Base-by-base conservation (phyloP, 2,888 invertebrate species). In the Coelopa pilipes region DNA sequence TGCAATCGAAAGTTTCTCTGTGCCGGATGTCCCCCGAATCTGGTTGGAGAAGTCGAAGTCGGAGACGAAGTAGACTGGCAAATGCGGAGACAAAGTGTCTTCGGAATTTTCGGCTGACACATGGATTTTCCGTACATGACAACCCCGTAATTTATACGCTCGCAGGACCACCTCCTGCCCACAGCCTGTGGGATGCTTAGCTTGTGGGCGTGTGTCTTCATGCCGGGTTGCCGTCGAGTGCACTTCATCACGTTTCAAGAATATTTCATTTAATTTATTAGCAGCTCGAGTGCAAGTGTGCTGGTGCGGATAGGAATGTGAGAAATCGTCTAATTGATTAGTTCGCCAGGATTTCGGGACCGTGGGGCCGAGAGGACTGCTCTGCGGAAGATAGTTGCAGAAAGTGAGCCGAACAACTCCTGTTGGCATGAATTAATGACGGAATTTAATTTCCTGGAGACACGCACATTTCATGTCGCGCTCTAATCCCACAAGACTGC, bases 41-140 rank as follows among this genome's bases (percentile, higher is more conserved):
- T n/a, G 15, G 17, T n/a, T 62, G 17, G 53, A 47, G 53, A 47
- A 10, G 34, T 53, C 47, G 50, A 34, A 59, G 63, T 34, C 49
- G 65, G n/a, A 62, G 60, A 74, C 60, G 60, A 60, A 63, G 47
- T 59, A 66, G 46, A 59, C 47, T 75, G 60, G 59, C 59, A 67
- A 66, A 72, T 75, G 73, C 47, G 34, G 57, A 67, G 34, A 62
- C 50, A 65, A 69, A 63, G 57, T 63, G 65, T 60, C 63, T 60
- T 70, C 50, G 60, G 70, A 70, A 66, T 70, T 75, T 70, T 75
- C 72, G 67, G 70, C 77, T 78, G 76, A 78, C 77, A 78, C 76
- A 77, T 75, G 77, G 78, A 78, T 77, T 78, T 78, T 74, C 72
- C 73, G 75, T 76, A 78, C 77, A 77, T 77, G 78, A 78, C 77